These are phyloP conservation scores for Cosmopolites sordidus DNA, from an alignment of 2,888 invertebrate species.

Conservation along the genomic window DNA sequence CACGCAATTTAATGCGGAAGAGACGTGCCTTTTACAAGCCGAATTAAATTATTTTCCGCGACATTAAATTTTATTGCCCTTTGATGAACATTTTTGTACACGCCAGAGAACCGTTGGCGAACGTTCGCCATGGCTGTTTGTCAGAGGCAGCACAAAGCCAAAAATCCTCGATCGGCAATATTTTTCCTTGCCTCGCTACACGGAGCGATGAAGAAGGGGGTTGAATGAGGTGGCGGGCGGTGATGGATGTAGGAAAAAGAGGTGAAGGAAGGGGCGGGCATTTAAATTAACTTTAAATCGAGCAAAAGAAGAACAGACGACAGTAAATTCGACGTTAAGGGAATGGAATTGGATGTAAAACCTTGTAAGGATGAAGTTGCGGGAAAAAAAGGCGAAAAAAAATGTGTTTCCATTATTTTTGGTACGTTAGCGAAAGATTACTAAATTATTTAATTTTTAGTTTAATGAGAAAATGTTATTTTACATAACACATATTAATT, in stretches of 20 bases:
- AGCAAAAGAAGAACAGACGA: background rate
- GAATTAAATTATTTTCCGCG: constrained; percentile 18
- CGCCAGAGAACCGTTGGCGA: constrained; percentile 1
- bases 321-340: background rate
- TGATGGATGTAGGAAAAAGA: background rate
- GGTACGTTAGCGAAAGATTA: too few species aligned
- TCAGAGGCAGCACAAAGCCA: background rate
- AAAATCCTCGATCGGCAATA: background rate
- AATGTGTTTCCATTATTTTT: too few species aligned
- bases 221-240: too few species aligned
- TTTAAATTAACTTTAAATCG: constrained; percentile 1
- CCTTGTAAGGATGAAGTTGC: too few species aligned
- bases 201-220: too few species aligned
- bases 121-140: background rate
- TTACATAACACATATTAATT: too few species aligned
- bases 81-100: constrained; percentile 18
- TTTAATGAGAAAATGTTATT: too few species aligned
- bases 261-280: background rate
- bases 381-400: too few species aligned
- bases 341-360: background rate
- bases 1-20: constrained; percentile 11
- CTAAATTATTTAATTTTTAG: too few species aligned
- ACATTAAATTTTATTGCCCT: constrained; percentile 17
- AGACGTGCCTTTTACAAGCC: constrained; percentile 9
- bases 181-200: background rate